Evolutionary conservation across 1,140 invertebrate species (phyloP), one percentile per base, ranked within the genome.

Genomic region (Drosophila parvula): DNA sequence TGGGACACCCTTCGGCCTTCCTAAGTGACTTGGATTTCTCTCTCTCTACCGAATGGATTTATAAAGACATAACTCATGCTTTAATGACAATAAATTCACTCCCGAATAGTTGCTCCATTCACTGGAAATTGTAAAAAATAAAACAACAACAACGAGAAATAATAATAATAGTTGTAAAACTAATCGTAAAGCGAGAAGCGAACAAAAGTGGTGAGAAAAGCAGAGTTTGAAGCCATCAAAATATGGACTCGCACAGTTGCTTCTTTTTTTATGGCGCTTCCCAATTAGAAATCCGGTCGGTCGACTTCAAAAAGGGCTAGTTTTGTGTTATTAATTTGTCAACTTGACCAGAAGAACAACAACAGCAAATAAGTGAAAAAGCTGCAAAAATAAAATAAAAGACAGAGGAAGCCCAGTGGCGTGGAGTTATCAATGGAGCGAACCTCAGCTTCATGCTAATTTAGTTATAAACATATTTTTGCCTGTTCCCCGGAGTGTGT

Each of bases 251-350:
- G 51, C 36, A 40, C 62, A 67, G 38, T 40, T 45, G 34, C 22
- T 48, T 53, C 7, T 84, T 78, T 48, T 12, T 85, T 84, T 78
- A 86, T 78, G 43, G 74, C 58, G 62, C 74, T 78, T 78, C 63
- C 78, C 62, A 73, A 78, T 81, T 81, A 81, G 68, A 81, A 81
- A 85, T 36, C 22, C 62, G 58, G 55, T 44, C 81, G 81, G 78
- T 53, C n/a, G 34, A 86, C 79, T 45, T 85, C 81, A 85, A 85
- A 82, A 67, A 57, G 70, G 64, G 30, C 57, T 36, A 81, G 78
- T 74, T 69, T 67, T 79, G 71, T 82, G 64, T 84, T 84, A 85
- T 85, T 70, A 85, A 85, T 85, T 86, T 85, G 78, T 85, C 78
- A 86, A 81, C 60, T 62, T 63, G 59, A 53, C 57, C 73, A 56